Percentiles rank a stretch among this genome's conserved stretches.
phyloP scores from a whole-genome alignment of 2,888 invertebrate genomes.

The Priocnemis perturbator region DNA sequence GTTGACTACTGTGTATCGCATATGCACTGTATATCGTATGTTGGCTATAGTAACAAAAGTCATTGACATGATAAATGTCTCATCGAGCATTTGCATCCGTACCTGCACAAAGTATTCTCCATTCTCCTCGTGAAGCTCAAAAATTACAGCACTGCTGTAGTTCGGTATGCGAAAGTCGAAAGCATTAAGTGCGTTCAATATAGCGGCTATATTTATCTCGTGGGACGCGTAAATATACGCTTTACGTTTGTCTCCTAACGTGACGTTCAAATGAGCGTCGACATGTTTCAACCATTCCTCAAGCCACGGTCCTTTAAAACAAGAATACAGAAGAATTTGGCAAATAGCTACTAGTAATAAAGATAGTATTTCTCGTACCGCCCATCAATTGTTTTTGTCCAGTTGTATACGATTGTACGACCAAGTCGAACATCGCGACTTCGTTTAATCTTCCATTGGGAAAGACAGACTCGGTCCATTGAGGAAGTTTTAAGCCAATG shows the following conservation, averaged over 20 bases:
- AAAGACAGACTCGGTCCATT: slow-evolving; percentile 77
- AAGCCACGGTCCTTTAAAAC: slow-evolving; percentile 31
- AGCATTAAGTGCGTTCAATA: slow-evolving; percentile 23
- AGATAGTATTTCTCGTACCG: background rate
- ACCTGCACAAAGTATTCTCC: slow-evolving; percentile 33
- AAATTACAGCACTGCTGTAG: slow-evolving; percentile 25
- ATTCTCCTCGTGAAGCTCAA: slow-evolving; percentile 34
- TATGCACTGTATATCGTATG: too few relatives aligned
- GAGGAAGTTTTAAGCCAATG: slow-evolving; percentile 77
- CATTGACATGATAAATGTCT: too few relatives aligned
- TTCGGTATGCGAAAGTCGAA: slow-evolving; percentile 33
- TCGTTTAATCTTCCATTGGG: slow-evolving; percentile 73
- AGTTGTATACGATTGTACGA: slow-evolving; percentile 19
- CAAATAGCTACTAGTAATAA: background rate
- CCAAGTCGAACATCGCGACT: slow-evolving; percentile 23
- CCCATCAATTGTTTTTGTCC: slow-evolving; percentile 28
- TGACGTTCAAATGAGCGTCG: slow-evolving; percentile 19
- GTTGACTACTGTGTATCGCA: background rate
- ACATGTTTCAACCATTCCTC: slow-evolving; percentile 28
- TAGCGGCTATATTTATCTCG: slow-evolving; percentile 29
- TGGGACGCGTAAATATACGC: slow-evolving; percentile 35
- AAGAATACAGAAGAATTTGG: background rate
- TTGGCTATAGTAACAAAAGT: too few relatives aligned
- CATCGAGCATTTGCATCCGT: too few relatives aligned
- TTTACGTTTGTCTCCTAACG: slow-evolving; percentile 8